Evolutionary conservation across 2,888 invertebrate species (phyloP), one percentile per base, ranked within the genome.

Genomic region (Anthrax anthrax): DNA sequence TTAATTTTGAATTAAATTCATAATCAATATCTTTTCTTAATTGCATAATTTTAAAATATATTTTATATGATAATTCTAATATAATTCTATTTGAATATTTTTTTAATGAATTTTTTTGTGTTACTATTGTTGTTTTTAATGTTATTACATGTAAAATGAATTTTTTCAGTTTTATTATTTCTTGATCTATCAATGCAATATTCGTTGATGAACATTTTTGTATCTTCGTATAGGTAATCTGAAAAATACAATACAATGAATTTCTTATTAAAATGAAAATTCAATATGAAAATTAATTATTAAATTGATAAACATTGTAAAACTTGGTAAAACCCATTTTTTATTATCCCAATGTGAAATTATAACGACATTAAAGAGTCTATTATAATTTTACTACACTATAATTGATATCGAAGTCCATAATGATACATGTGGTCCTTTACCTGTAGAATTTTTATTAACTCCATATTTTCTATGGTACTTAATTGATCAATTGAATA

Each of bases 41-140:
- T 41, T 56, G 55, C 18, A 60, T 18, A n/a, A 63, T 41, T 36
- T 57, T 57, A 47, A 58, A 64, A 46, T 62, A 64, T n/a, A 55
- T 55, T 1, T 63, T 61, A 29, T 59, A 64, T 1, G 51, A 50
- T 1, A 62, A 51, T 50, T 64, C 64, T 3, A 64, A 43, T 0
- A 34, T 32, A 8, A 23, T 3, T 29, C 32, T 46, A 9, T 34
- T 34, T 18, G 36, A 8, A 18, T 34, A 16, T 14, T 39, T 39
- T 13, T n/a, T n/a, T n/a, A n/a, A 1, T 29, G 13, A 2, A n/a
- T 2, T 38, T 17, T 32, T 18, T 18, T 8, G 16, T 17, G 1
- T 39, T 16, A 10, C n/a, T n/a, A n/a, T n/a, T n/a, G n/a, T n/a
- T n/a, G n/a, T n/a, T n/a, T n/a, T n/a, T n/a, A n/a, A n/a, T n/a